Evolutionary conservation across 2,888 invertebrate genomes (phyloP).

Genomic region (Agrotis puta): DNA sequence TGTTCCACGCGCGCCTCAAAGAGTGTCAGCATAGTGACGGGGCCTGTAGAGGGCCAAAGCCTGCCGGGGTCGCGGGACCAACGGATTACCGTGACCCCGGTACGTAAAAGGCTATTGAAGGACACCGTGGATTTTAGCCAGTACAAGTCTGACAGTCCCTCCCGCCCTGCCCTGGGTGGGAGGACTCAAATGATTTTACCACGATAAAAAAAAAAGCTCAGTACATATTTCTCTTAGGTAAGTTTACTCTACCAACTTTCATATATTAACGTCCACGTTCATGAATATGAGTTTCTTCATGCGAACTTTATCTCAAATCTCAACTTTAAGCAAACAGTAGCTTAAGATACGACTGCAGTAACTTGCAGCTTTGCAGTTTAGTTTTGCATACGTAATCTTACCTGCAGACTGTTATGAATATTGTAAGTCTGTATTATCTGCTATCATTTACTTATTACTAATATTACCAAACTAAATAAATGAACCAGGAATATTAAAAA

Average conservation of each 20-base stretch:
- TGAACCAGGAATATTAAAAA: neutral
- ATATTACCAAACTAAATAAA: neutral
- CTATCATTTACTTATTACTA: neutral
- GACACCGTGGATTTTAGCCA: too few species aligned
- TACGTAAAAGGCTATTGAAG: too few species aligned
- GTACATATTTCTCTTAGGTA: neutral
- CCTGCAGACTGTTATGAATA: neutral
- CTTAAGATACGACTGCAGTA: slow-evolving; percentile 14
- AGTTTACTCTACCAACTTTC: slow-evolving; percentile 15
- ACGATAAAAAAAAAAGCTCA: too few species aligned
- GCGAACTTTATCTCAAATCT: slow-evolving; percentile 39
- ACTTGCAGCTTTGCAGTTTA: slow-evolving; percentile 36
- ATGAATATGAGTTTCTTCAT: slow-evolving; percentile 33
- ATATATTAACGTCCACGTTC: slow-evolving; percentile 8
- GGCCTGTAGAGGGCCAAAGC: too few species aligned
- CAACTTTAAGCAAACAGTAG: slow-evolving; percentile 33
- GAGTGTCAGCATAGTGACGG: too few species aligned
- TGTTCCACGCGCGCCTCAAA: too few species aligned
- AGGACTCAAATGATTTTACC: too few species aligned
- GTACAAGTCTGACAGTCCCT: too few species aligned
- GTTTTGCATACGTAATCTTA: slow-evolving; percentile 41
- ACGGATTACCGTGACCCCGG: too few species aligned
- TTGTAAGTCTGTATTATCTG: neutral
- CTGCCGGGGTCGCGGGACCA: too few species aligned
- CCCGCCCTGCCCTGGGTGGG: too few species aligned